These are phyloP conservation scores for Dascillus cervinus DNA, from an alignment of 2,888 invertebrate species.

Conservation along the genomic window DNA sequence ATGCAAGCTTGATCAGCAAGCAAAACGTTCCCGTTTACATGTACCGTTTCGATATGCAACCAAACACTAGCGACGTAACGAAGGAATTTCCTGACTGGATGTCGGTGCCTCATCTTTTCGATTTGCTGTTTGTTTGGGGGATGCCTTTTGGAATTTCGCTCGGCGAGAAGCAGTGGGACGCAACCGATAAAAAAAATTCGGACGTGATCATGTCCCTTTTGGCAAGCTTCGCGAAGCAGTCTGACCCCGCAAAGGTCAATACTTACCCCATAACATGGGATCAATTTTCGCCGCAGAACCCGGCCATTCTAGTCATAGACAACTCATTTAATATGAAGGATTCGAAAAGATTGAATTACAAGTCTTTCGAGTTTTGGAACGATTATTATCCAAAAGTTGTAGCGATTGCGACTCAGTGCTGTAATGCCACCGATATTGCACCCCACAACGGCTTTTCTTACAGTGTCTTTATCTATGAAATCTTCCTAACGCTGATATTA, in stretches of 20 bases:
- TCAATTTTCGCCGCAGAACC: slow-evolving; percentile 56
- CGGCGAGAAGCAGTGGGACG: slow-evolving; percentile 62
- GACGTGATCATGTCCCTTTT: slow-evolving; percentile 76
- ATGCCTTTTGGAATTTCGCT: slow-evolving; percentile 63
- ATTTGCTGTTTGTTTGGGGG: slow-evolving; percentile 75
- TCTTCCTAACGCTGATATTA: too few species aligned
- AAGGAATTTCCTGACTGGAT: slow-evolving; percentile 69
- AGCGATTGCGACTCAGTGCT: slow-evolving; percentile 66
- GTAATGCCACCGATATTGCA: slow-evolving; percentile 60
- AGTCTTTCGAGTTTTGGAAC: slow-evolving; percentile 77
- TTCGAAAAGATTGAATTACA: slow-evolving; percentile 59
- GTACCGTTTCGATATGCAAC: slow-evolving; percentile 70
- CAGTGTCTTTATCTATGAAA: too few species aligned
- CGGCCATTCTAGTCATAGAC: slow-evolving; percentile 66
- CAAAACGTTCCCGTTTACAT: slow-evolving; percentile 56
- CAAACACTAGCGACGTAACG: slow-evolving; percentile 55
- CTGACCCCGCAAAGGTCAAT: slow-evolving; percentile 63
- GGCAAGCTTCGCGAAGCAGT: slow-evolving; percentile 68
- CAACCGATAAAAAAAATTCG: slow-evolving; percentile 67
- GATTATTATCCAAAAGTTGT: slow-evolving; percentile 73
- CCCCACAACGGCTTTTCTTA: too few species aligned
- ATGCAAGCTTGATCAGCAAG: slow-evolving; percentile 58
- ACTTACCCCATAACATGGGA: slow-evolving; percentile 68
- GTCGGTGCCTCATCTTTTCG: slow-evolving; percentile 73
- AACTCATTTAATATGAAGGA: slow-evolving; percentile 71